Conservation (phyloP, 2,888 invertebrate species). For the Cryptocheilus praepositus region DNA sequence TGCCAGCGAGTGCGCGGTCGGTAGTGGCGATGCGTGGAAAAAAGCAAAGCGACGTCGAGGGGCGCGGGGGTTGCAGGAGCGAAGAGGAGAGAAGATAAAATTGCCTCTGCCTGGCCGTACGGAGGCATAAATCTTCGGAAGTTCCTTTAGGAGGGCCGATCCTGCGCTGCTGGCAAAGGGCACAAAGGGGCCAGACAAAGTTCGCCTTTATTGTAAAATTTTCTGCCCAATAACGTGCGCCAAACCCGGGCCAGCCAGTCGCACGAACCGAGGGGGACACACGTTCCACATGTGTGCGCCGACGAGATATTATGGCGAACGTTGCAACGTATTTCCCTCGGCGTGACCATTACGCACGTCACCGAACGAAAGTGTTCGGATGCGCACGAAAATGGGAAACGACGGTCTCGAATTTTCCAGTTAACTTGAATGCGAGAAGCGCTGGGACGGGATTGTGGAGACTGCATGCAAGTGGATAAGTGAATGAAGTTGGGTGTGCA, state of each 20-base stretch:
- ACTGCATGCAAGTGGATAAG: no score
- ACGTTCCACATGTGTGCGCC: background rate
- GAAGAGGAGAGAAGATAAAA: background rate
- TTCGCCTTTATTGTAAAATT: slow-evolving; percentile 71
- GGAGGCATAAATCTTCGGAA: slow-evolving; percentile 12
- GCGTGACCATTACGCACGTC: no score
- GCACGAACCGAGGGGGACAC: slow-evolving; percentile 31
- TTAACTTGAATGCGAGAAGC: no score
- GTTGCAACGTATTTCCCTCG: no score
- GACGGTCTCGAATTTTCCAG: no score
- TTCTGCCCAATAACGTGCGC: slow-evolving; percentile 73
- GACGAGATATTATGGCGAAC: no score
- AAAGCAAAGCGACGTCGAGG: no score
- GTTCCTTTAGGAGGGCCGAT: slow-evolving; percentile 2
- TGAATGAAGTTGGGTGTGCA: no score
- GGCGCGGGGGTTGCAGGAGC: no score
- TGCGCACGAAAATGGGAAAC: no score
- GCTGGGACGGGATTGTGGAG: no score
- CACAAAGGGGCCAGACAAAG: slow-evolving; percentile 53
- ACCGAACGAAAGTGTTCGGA: no score
- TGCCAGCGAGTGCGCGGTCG: background rate
- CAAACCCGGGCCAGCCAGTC: slow-evolving; percentile 40
- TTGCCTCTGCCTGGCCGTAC: background rate
- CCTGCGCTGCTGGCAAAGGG: slow-evolving; percentile 19
- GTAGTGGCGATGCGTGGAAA: background rate